Evolutionary conservation across 2,888 invertebrate species (phyloP).

Genomic region (Agrilus biguttatus): DNA sequence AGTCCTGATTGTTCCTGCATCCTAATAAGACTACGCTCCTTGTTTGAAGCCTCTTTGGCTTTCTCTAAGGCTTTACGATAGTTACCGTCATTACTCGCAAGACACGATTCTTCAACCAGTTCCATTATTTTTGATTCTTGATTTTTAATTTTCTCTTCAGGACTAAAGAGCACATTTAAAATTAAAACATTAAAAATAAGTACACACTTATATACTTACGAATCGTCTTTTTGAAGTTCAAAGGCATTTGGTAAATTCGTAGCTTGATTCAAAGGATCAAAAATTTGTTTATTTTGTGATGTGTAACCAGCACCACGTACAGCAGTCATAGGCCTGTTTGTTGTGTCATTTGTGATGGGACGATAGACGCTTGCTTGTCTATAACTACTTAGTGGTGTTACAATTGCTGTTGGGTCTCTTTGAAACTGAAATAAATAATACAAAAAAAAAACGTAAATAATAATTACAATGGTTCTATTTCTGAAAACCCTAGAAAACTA

Average conservation of each 20-base stretch:
- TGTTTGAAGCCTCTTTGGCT: slow-evolving; percentile 91
- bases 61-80: slow-evolving; percentile 61
- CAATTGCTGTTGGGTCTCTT: slow-evolving; percentile 24
- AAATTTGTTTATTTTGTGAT: slow-evolving; percentile 50
- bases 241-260: slow-evolving; percentile 39
- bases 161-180: slow-evolving; percentile 35
- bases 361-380: slow-evolving; percentile 31
- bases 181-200: neutral
- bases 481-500: too few relatives aligned
- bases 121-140: slow-evolving; percentile 81
- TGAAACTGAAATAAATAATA: slow-evolving; percentile 26
- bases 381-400: slow-evolving; percentile 14
- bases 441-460: neutral
- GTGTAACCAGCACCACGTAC: slow-evolving; percentile 94
- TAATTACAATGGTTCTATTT: neutral
- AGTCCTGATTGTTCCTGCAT: slow-evolving; percentile 85
- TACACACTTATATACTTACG: slow-evolving; percentile 35
- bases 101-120: slow-evolving; percentile 80
- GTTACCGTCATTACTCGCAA: slow-evolving; percentile 50
- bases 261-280: slow-evolving; percentile 66
- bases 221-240: slow-evolving; percentile 64
- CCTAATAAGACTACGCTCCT: slow-evolving; percentile 79
- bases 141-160: slow-evolving; percentile 81
- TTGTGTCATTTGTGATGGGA: slow-evolving; percentile 27
- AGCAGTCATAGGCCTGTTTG: slow-evolving; percentile 82